Conservation (phyloP, 1,140 invertebrate genomes). For the Myzus persicae region DNA sequence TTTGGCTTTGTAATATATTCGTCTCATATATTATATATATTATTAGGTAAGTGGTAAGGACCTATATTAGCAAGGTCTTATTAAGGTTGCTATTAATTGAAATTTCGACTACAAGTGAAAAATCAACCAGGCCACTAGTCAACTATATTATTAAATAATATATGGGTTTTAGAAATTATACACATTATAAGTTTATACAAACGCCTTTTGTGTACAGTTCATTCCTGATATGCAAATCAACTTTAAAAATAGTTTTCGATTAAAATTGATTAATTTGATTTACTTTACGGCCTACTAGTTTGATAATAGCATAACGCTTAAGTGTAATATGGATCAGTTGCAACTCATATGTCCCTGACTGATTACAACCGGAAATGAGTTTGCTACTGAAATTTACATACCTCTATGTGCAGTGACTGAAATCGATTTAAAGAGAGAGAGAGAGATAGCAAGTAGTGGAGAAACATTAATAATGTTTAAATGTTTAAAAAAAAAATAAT, state of each 20-base stretch:
- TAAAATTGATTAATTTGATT: background rate
- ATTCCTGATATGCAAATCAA: background rate
- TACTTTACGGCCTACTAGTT: background rate
- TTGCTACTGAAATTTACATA: background rate
- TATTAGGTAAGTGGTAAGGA: background rate
- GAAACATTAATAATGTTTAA: background rate
- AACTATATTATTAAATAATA: background rate
- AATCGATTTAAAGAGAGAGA: background rate
- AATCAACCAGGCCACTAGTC: background rate
- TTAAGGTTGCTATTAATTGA: too few relatives aligned
- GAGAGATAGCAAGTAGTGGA: background rate
- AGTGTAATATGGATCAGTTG: background rate
- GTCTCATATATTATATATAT: background rate
- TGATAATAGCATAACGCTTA: background rate
- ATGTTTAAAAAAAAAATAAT: too few relatives aligned
- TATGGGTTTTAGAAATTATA: background rate
- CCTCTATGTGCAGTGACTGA: background rate
- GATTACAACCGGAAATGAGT: background rate
- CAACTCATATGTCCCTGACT: background rate
- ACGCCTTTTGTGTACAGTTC: background rate
- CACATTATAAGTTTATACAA: background rate
- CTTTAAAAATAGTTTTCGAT: background rate
- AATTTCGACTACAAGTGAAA: background rate
- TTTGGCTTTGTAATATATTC: background rate
- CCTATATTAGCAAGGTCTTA: too few relatives aligned